Evolutionary conservation across 2,113 vertebrate genomes (phyloP).

Genomic region (Willisornis vidua): DNA sequence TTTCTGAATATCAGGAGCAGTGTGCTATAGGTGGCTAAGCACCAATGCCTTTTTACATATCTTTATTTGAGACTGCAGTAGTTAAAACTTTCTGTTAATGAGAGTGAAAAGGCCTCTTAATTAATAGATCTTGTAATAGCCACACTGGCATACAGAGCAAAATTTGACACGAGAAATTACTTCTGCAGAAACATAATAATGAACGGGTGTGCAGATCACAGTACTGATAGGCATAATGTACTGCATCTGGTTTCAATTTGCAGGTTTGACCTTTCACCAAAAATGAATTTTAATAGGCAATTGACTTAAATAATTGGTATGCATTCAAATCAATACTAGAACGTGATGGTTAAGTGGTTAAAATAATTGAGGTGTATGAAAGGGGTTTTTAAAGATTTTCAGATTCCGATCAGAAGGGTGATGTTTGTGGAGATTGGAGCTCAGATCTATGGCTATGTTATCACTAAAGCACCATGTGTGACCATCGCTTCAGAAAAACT

Average conservation of each 20-base stretch:
- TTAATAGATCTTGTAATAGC: slow-evolving; percentile 19
- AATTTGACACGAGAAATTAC: slow-evolving; percentile 13
- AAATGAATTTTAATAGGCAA: slow-evolving; percentile 69
- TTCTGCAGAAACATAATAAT: slow-evolving; percentile 37
- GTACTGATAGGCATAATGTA: slow-evolving; percentile 29
- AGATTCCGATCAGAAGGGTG: background rate
- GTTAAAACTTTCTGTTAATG: slow-evolving; percentile 26
- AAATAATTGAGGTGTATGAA: slow-evolving; percentile 36
- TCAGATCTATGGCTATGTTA: background rate
- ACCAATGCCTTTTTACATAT: accelerated
- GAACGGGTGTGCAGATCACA: slow-evolving; percentile 42
- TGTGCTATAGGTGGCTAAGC: background rate
- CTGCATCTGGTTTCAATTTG: slow-evolving; percentile 58
- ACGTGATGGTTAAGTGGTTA: slow-evolving; percentile 18
- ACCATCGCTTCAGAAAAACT: background rate
- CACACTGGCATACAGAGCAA: background rate
- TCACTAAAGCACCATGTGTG: accelerated
- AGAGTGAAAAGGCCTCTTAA: slow-evolving; percentile 5
- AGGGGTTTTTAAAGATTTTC: background rate
- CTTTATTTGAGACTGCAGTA: background rate
- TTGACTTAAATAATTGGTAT: slow-evolving; percentile 61
- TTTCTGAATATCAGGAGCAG: background rate
- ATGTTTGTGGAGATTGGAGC: background rate
- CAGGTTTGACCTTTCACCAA: slow-evolving; percentile 34
- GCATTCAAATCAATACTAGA: slow-evolving; percentile 35